phyloP scores from a whole-genome alignment of 2,113 vertebrate species.

The Sterrhoptilus dennistouni region DNA sequence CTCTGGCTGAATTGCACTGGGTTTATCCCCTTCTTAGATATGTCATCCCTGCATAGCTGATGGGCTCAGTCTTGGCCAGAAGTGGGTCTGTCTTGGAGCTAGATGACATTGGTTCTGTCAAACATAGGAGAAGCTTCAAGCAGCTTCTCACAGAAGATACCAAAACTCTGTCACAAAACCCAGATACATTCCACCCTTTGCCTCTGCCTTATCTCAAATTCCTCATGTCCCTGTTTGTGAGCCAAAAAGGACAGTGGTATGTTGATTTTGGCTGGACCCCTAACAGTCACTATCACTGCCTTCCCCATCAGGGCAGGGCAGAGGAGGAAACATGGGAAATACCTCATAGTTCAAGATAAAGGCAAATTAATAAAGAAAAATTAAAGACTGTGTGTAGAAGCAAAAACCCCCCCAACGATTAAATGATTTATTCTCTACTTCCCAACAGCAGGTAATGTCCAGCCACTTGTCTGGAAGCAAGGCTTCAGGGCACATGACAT shows the following conservation, averaged over 20 bases:
- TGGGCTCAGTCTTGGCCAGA: fast-evolving
- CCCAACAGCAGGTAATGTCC: background rate
- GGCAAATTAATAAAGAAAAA: background rate
- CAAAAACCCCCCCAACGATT: too few relatives aligned
- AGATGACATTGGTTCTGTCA: background rate
- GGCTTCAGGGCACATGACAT: background rate
- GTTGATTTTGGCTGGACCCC: background rate
- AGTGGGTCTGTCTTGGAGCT: background rate
- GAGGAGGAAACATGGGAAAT: background rate
- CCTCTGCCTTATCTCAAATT: background rate
- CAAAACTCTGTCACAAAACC: background rate
- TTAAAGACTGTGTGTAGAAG: background rate
- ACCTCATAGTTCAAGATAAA: background rate
- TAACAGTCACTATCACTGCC: background rate
- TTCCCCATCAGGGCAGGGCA: fast-evolving
- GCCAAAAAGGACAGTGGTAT: background rate
- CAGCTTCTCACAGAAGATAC: background rate
- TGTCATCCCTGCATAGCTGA: background rate
- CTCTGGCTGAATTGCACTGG: background rate
- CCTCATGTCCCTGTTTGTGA: background rate
- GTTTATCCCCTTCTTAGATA: background rate
- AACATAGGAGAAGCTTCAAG: fast-evolving
- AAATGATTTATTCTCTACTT: background rate
- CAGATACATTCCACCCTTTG: background rate
- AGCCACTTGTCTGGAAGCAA: background rate